Evolutionary conservation across 1,140 invertebrate species (phyloP).

Genomic region (Habropoda laboriosa): DNA sequence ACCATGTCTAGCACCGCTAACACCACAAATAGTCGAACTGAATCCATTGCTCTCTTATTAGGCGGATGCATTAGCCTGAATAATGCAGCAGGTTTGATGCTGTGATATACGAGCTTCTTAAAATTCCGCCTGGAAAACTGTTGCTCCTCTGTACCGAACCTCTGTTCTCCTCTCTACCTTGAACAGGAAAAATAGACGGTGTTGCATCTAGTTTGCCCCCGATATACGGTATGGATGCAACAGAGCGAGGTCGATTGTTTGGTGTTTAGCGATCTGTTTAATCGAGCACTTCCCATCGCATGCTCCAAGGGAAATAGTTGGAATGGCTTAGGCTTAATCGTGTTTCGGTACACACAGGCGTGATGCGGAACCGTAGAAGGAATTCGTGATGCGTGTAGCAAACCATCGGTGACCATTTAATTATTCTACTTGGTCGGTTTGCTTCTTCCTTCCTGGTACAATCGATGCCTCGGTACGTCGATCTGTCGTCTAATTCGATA

Average conservation of each 20-base stretch:
- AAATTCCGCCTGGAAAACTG: constrained; percentile 45
- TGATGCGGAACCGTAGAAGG: constrained; percentile 47
- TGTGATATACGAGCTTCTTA: constrained; percentile 39
- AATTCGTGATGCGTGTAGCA: constrained; percentile 49
- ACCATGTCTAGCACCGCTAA: neutral
- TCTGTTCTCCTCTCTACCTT: neutral
- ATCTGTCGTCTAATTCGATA: neutral
- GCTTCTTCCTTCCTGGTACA: neutral
- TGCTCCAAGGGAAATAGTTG: constrained; percentile 67
- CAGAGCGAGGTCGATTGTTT: constrained; percentile 35
- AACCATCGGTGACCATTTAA: constrained; percentile 49
- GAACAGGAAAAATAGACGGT: constrained; percentile 24
- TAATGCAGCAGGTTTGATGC: constrained; percentile 49
- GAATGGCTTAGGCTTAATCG: constrained; percentile 64
- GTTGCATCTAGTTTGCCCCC: constrained; percentile 22
- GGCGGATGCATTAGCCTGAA: constrained; percentile 37
- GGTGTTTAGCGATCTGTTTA: constrained; percentile 59
- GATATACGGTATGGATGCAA: neutral
- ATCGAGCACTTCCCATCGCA: constrained; percentile 62
- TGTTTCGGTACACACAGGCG: constrained; percentile 17
- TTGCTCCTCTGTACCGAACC: constrained; percentile 27
- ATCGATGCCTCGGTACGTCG: neutral
- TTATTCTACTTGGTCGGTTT: constrained; percentile 5
- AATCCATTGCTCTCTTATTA: constrained; percentile 41
- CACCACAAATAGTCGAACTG: neutral